Evolutionary conservation across 2,888 invertebrate genomes (phyloP).

Genomic region (Fragum sueziense): DNA sequence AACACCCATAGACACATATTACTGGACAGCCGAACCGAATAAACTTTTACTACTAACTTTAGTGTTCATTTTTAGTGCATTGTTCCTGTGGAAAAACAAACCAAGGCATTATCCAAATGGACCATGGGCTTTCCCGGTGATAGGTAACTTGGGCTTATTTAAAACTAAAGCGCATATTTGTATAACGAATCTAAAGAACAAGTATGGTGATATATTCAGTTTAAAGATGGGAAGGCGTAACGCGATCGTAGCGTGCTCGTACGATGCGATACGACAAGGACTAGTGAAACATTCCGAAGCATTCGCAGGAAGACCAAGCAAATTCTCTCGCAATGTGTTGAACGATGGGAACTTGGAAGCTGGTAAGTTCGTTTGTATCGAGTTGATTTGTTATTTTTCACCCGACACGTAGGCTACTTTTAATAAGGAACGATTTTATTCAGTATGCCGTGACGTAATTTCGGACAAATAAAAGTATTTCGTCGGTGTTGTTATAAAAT

Average conservation of each 20-base stretch:
- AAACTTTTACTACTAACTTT: slow-evolving; percentile 28
- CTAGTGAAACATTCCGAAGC: slow-evolving; percentile 57
- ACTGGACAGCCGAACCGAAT: slow-evolving; percentile 5
- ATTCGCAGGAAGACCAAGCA: slow-evolving; percentile 65
- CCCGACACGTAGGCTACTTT: no score
- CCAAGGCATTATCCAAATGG: slow-evolving; percentile 63
- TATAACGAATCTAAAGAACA: slow-evolving; percentile 64
- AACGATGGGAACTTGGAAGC: slow-evolving; percentile 58
- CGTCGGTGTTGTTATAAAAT: no score
- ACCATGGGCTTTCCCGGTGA: slow-evolving; percentile 64
- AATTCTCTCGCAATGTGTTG: slow-evolving; percentile 55
- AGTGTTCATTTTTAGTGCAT: slow-evolving; percentile 54
- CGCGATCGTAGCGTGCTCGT: slow-evolving; percentile 68
- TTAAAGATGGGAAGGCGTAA: slow-evolving; percentile 64
- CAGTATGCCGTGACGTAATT: no score
- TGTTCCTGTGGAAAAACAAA: slow-evolving; percentile 57
- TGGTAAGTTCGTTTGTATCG: no score
- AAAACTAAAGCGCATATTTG: slow-evolving; percentile 62
- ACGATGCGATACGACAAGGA: slow-evolving; percentile 69
- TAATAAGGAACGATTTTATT: no score
- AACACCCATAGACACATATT: no score
- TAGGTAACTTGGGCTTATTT: slow-evolving; percentile 64
- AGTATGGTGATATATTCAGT: slow-evolving; percentile 72
- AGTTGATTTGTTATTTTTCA: no score
- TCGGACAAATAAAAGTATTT: no score